Evolutionary conservation across 2,113 vertebrate genomes (phyloP).

Genomic region (Kryptolebias marmoratus): DNA sequence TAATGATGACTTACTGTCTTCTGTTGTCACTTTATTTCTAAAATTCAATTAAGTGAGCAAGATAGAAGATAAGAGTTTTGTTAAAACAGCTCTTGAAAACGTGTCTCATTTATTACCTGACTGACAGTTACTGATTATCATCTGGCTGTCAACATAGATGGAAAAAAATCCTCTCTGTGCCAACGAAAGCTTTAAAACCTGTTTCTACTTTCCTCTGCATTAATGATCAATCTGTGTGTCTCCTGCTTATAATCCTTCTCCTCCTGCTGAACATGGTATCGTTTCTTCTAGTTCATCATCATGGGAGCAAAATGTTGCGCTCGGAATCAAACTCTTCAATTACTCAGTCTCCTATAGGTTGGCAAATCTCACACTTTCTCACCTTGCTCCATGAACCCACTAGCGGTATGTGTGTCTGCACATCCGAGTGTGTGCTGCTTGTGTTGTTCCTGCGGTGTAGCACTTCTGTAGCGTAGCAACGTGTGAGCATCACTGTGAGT

Average conservation of each 20-base stretch:
- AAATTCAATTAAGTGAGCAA: too few relatives aligned
- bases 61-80: too few relatives aligned
- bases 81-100: too few relatives aligned
- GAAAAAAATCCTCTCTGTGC: too few relatives aligned
- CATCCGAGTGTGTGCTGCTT: conserved; percentile 70
- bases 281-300: conserved; percentile 99
- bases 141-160: too few relatives aligned
- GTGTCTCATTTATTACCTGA: too few relatives aligned
- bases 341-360: conserved; percentile 99
- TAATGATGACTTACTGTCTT: too few relatives aligned
- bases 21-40: too few relatives aligned
- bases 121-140: too few relatives aligned
- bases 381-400: conserved; percentile 83
- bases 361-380: conserved; percentile 96
- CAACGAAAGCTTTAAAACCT: conserved; percentile 3
- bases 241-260: conserved; percentile 53
- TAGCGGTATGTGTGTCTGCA: conserved; percentile 84
- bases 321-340: conserved; percentile 99
- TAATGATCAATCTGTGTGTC: conserved; percentile 47
- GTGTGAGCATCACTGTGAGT: conserved; percentile 66
- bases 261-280: conserved; percentile 87
- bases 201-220: conserved; percentile 39
- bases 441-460: conserved; percentile 61
- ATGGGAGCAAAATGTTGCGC: conserved; percentile 99
- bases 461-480: conserved; percentile 24